phyloP scores from a whole-genome alignment of 2,888 invertebrate genomes.

The Dynastes hyllus region DNA sequence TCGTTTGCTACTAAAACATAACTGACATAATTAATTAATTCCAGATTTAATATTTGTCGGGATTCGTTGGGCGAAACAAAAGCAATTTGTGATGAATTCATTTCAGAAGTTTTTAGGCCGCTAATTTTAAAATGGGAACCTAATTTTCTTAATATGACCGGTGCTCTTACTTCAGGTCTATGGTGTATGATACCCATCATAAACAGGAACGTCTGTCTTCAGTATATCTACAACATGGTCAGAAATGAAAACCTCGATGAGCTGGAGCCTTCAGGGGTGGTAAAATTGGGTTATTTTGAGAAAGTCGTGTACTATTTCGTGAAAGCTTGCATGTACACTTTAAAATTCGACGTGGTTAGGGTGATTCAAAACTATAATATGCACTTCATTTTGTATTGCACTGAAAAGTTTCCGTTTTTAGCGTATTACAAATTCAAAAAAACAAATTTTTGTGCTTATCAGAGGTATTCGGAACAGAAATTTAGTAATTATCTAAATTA shows the following conservation, averaged over 20 bases:
- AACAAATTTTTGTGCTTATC: slow-evolving; percentile 33
- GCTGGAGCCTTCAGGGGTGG: background rate
- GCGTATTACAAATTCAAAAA: slow-evolving; percentile 72
- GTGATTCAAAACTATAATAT: slow-evolving; percentile 77
- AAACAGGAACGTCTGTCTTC: slow-evolving; percentile 73
- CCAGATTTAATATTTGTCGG: slow-evolving; percentile 82
- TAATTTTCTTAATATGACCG: slow-evolving; percentile 79
- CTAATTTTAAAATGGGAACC: slow-evolving; percentile 75
- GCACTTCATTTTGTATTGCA: slow-evolving; percentile 75
- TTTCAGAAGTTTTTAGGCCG: slow-evolving; percentile 78
- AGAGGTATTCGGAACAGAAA: slow-evolving; percentile 15
- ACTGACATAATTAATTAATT: background rate
- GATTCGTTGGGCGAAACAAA: slow-evolving; percentile 77
- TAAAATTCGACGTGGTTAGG: slow-evolving; percentile 71
- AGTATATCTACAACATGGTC: slow-evolving; percentile 24
- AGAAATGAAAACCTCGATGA: slow-evolving; percentile 42
- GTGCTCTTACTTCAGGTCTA: slow-evolving; percentile 79
- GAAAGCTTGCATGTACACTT: slow-evolving; percentile 49
- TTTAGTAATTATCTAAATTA: slow-evolving; percentile 12
- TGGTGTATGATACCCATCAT: slow-evolving; percentile 80
- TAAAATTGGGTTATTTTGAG: slow-evolving; percentile 24
- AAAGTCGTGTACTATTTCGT: slow-evolving; percentile 40
- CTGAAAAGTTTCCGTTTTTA: slow-evolving; percentile 80
- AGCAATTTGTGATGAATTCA: slow-evolving; percentile 75
- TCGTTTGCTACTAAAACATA: background rate